These are phyloP conservation scores for Oxyruncus cristatus DNA, from an alignment of 2,113 vertebrate genomes.

Conservation along the genomic window DNA sequence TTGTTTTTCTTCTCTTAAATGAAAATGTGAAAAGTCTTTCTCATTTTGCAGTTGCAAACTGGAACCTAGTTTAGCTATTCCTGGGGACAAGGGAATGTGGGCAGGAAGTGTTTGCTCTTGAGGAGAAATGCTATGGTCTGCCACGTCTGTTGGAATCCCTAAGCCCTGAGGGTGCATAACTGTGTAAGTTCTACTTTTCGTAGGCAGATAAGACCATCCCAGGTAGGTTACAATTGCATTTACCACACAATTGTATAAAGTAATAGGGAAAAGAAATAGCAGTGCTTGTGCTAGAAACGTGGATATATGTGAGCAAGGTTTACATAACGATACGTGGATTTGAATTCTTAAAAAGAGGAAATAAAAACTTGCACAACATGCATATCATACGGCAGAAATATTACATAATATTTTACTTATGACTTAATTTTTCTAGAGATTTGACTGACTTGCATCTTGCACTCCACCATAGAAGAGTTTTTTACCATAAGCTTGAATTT, in stretches of 20 bases:
- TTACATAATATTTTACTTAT: neutral
- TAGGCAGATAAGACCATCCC: neutral
- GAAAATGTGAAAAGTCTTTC: neutral
- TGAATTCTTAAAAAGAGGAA: neutral
- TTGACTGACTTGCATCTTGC: neutral
- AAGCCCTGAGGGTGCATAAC: neutral
- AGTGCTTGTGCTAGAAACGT: neutral
- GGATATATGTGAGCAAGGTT: neutral
- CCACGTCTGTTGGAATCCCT: neutral
- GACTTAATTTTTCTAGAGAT: neutral
- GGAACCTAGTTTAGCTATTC: neutral
- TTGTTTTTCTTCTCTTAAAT: neutral
- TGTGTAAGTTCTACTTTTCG: neutral
- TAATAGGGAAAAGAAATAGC: neutral
- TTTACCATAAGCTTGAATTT: neutral
- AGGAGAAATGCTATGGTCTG: neutral
- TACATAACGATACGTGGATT: neutral
- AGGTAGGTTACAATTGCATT: neutral
- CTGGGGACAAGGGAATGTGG: neutral
- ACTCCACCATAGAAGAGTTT: neutral
- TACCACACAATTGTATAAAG: neutral
- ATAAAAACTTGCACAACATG: neutral
- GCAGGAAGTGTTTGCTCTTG: neutral
- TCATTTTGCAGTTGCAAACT: neutral
- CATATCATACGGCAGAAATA: neutral